Evolutionary conservation across 2,888 invertebrate genomes (phyloP).

Genomic region (Allolobophora icterica): DNA sequence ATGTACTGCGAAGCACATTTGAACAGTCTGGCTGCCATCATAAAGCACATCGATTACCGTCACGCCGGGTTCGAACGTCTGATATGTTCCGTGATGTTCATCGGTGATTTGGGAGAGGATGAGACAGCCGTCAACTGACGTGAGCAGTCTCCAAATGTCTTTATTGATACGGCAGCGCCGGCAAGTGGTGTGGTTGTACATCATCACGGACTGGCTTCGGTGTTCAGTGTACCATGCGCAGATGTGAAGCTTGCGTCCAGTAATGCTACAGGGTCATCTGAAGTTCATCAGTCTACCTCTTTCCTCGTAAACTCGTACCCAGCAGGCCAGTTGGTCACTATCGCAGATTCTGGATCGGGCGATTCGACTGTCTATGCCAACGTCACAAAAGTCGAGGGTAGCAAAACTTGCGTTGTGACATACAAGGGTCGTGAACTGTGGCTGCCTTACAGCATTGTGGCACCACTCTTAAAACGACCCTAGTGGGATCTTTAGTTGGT

Average conservation of each 20-base stretch:
- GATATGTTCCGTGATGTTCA: slow-evolving; percentile 4
- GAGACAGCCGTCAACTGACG: not conserved
- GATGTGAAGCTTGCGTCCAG: not conserved
- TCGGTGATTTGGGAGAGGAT: slow-evolving; percentile 2
- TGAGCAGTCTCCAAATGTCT: not conserved
- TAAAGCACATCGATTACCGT: not conserved
- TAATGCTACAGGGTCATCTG: not conserved
- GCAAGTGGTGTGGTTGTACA: not conserved
- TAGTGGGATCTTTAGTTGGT: not conserved
- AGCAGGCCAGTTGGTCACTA: not conserved
- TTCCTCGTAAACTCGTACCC: not conserved
- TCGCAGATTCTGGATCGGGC: not conserved
- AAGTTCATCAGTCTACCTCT: not conserved
- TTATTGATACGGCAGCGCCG: not conserved
- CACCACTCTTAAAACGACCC: not conserved
- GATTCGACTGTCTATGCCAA: not conserved
- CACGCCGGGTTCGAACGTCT: slow-evolving; percentile 3
- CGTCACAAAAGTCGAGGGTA: not conserved
- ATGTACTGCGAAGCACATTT: not conserved
- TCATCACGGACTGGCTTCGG: not conserved
- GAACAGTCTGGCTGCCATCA: not conserved
- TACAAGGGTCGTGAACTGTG: slow-evolving; percentile 5
- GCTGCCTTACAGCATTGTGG: slow-evolving; percentile 17
- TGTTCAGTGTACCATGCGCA: not conserved
- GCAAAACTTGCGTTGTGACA: not conserved